These are phyloP conservation scores for Cephalopterus ornatus DNA, from an alignment of 2,113 vertebrate species.

Conservation along the genomic window DNA sequence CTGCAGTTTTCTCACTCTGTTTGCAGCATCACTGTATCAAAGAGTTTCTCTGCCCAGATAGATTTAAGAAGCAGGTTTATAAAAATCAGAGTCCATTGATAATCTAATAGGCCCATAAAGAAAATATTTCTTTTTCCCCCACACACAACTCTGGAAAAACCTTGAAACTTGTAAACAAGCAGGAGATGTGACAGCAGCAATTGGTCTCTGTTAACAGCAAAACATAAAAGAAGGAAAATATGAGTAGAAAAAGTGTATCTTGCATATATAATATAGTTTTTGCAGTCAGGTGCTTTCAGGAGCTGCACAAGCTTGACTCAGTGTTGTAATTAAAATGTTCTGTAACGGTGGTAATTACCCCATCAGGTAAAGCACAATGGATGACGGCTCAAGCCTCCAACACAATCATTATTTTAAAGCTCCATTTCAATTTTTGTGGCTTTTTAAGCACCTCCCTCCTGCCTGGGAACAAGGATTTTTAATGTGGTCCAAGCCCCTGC, in stretches of 20 bases:
- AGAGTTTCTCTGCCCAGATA: not conserved
- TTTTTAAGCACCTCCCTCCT: not conserved
- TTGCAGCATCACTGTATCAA: not conserved
- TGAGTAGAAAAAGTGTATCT: not conserved
- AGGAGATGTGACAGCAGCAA: not conserved
- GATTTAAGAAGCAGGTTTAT: not conserved
- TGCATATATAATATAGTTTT: not conserved
- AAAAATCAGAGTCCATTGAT: not conserved
- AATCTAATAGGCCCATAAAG: not conserved
- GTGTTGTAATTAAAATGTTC: slow-evolving; percentile 50
- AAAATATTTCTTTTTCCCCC: not conserved
- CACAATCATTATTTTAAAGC: not conserved
- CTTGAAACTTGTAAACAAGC: not conserved
- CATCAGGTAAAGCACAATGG: slow-evolving; percentile 47
- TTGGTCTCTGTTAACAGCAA: not conserved
- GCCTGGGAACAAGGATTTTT: not conserved
- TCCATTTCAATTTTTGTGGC: not conserved
- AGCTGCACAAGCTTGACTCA: slow-evolving; percentile 28
- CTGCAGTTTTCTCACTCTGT: not conserved
- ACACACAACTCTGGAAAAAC: not conserved
- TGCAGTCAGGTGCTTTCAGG: not conserved
- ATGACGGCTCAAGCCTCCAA: not conserved
- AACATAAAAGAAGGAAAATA: not conserved
- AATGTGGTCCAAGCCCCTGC: not conserved
- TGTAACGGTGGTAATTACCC: slow-evolving; percentile 40